Evolutionary conservation across 2,113 vertebrate genomes (phyloP).

Genomic region (Pelecanoides urinatrix): DNA sequence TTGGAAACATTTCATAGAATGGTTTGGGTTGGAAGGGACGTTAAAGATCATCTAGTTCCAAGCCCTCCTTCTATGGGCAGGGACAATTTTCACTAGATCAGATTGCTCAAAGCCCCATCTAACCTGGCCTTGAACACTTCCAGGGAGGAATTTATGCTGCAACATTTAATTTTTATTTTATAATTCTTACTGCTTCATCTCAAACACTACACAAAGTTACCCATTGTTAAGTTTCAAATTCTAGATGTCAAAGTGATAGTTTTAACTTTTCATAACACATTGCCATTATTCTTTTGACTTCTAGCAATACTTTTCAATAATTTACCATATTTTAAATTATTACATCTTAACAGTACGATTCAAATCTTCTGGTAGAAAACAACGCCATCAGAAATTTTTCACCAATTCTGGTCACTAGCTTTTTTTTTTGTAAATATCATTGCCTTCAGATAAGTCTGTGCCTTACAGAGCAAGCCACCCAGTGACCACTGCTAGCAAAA

Average conservation of each 20-base stretch:
- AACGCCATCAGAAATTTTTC: not conserved
- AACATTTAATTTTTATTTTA: not conserved
- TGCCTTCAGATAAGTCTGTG: not conserved
- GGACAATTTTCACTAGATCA: not conserved
- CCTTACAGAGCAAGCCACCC: not conserved
- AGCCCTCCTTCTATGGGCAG: not conserved
- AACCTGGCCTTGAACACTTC: not conserved
- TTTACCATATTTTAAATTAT: not conserved
- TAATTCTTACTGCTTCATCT: not conserved
- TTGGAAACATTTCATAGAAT: not conserved
- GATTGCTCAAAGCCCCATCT: not conserved
- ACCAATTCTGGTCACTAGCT: fast-evolving
- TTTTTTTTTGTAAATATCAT: not conserved
- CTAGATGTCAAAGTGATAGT: not conserved
- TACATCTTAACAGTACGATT: not conserved
- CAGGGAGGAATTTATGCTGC: not conserved
- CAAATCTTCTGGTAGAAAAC: not conserved
- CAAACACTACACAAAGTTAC: not conserved
- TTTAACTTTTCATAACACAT: not conserved
- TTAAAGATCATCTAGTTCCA: not conserved
- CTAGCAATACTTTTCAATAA: not conserved
- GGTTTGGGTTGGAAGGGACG: not conserved
- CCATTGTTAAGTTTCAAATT: not conserved
- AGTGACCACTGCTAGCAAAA: not conserved
- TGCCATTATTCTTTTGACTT: not conserved